Percentiles rank a stretch among this genome's conserved stretches.
These are phyloP conservation scores for Netelia fuscicornis DNA, from an alignment of 2,888 invertebrate genomes.

Conservation along the genomic window DNA sequence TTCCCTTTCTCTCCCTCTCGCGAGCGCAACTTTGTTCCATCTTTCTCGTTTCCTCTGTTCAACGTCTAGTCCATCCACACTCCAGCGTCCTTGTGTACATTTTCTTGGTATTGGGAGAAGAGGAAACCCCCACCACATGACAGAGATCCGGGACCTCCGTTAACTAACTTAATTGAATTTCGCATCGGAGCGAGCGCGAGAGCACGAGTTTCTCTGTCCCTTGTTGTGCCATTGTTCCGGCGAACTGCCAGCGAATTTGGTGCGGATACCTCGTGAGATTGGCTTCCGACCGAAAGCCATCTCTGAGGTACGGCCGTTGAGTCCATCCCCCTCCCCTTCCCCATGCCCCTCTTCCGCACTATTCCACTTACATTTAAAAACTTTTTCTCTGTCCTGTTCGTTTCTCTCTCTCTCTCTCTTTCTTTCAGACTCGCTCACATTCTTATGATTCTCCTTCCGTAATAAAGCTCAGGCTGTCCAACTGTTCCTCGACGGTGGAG, in stretches of 20 bases:
- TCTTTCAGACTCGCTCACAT: not conserved
- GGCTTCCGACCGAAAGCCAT: slow-evolving; percentile 57
- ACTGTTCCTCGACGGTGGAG: slow-evolving; percentile 17
- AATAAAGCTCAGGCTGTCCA: not conserved
- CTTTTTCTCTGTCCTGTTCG: not conserved
- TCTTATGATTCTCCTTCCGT: not conserved
- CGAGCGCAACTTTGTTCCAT: slow-evolving; percentile 33
- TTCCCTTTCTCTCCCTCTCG: slow-evolving; percentile 40
- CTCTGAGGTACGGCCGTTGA: slow-evolving; percentile 51
- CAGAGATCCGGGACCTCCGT: slow-evolving; percentile 51
- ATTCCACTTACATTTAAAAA: not conserved
- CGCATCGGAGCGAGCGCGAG: slow-evolving; percentile 52
- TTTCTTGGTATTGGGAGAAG: slow-evolving; percentile 25
- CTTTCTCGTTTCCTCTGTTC: slow-evolving; percentile 49
- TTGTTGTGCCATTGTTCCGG: slow-evolving; percentile 56
- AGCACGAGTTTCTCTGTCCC: slow-evolving; percentile 29
- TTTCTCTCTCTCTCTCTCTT: slow-evolving; percentile 17
- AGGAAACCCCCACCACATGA: slow-evolving; percentile 3
- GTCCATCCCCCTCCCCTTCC: slow-evolving; percentile 5
- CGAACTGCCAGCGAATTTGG: slow-evolving; percentile 59
- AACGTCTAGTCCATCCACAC: slow-evolving; percentile 31
- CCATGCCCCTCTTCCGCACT: slow-evolving; percentile 3
- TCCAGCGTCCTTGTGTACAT: slow-evolving; percentile 37
- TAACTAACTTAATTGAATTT: slow-evolving; percentile 72
- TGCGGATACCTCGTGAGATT: slow-evolving; percentile 66